These are phyloP conservation scores for Ammodytes dubius DNA, from an alignment of 2,113 vertebrate genomes.

Conservation along the genomic window DNA sequence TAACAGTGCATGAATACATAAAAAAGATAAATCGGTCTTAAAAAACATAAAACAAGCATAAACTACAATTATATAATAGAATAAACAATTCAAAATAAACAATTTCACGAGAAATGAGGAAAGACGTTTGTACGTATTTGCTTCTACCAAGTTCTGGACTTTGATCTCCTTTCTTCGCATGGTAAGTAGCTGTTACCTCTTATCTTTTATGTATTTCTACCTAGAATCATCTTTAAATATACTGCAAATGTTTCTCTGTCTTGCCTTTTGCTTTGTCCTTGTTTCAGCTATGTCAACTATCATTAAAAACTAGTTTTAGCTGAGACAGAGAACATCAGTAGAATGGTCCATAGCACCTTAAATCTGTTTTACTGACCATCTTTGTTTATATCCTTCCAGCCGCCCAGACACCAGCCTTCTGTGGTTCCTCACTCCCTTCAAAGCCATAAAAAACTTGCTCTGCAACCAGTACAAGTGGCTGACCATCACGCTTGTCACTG, in stretches of 20 bases:
- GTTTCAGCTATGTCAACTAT: conserved; percentile 11
- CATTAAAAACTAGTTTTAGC: neutral
- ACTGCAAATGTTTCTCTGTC: conserved; percentile 15
- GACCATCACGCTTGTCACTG: conserved; percentile 91
- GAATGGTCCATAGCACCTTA: neutral
- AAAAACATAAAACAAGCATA: conserved; percentile 45
- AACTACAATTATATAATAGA: conserved; percentile 26
- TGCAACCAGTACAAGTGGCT: conserved; percentile 96
- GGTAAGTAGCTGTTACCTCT: conserved; percentile 74
- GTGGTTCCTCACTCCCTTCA: conserved; percentile 94
- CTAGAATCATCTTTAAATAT: conserved; percentile 9
- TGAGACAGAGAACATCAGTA: neutral
- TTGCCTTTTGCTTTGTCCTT: neutral
- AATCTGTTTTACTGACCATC: conserved; percentile 35
- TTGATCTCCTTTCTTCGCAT: conserved; percentile 65
- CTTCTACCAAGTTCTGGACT: conserved; percentile 60
- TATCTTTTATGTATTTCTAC: conserved; percentile 25
- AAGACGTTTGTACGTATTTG: conserved; percentile 42
- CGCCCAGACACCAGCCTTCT: conserved; percentile 93
- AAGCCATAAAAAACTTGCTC: conserved; percentile 93
- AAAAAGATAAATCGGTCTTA: conserved; percentile 13
- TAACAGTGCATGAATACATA: conserved; percentile 16
- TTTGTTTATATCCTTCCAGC: conserved; percentile 79
- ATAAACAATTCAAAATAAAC: conserved; percentile 6
- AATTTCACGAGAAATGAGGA: conserved; percentile 40